A percentile compares a stretch with the other conserved stretches of the same genome.
These are phyloP conservation scores for Myrmecobius fasciatus DNA, from an alignment of 2,113 vertebrate genomes.

Conservation along the genomic window DNA sequence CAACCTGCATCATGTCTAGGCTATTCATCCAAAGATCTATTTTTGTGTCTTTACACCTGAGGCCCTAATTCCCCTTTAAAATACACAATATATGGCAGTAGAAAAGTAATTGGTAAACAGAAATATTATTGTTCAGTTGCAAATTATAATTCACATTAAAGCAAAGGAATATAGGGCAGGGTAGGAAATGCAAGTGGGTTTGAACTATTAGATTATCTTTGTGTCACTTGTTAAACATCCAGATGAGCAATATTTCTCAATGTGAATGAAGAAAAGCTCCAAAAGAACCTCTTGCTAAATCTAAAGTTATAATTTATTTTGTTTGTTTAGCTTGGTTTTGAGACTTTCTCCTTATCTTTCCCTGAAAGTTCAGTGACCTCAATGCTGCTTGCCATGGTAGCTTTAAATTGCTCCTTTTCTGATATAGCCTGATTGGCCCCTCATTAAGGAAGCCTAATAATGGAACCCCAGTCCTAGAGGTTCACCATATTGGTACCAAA, in stretches of 20 bases:
- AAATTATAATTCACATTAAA: background rate
- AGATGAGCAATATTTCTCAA: background rate
- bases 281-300: background rate
- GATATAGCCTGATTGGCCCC: background rate
- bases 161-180: background rate
- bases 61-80: background rate
- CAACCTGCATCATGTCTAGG: background rate
- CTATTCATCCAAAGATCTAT: background rate
- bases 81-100: background rate
- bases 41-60: background rate
- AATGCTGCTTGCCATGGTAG: background rate
- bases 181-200: background rate
- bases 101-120: background rate
- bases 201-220: background rate
- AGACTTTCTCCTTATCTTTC: background rate
- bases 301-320: background rate
- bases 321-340: background rate
- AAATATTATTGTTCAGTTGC: background rate
- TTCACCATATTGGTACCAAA: too few species aligned
- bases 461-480: too few species aligned
- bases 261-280: background rate
- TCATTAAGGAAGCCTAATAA: background rate
- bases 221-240: background rate
- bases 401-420: background rate
- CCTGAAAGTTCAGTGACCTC: background rate